Percentiles rank a stretch among this genome's conserved stretches.
Evolutionary conservation across 2,113 vertebrate species (phyloP).

Genomic region (Vimba vimba): DNA sequence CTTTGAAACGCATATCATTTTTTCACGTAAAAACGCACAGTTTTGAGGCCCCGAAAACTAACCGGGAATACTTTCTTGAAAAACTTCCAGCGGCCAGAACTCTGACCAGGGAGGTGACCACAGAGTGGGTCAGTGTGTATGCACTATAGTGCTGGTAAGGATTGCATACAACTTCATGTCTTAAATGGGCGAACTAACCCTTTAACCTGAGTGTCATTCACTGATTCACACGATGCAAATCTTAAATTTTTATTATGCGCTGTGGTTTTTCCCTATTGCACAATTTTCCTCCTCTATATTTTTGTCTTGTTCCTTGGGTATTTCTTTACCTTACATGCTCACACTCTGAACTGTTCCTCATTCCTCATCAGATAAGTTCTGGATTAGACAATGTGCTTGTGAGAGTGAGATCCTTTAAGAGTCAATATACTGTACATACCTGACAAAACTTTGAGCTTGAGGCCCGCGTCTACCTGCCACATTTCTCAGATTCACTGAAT

Average conservation of each 20-base stretch:
- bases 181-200: too few relatives aligned
- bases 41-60: too few relatives aligned
- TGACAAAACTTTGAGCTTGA: background rate
- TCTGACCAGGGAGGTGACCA: too few relatives aligned
- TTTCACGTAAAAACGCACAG: too few relatives aligned
- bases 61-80: too few relatives aligned
- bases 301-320: background rate
- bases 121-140: too few relatives aligned
- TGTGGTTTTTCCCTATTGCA: background rate
- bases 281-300: background rate
- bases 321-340: conserved; percentile 24
- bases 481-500: background rate
- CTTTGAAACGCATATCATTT: too few relatives aligned
- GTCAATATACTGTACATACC: background rate
- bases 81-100: too few relatives aligned
- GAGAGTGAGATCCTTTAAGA: background rate
- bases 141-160: too few relatives aligned
- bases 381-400: background rate
- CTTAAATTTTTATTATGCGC: background rate
- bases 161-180: too few relatives aligned
- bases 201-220: background rate
- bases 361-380: conserved; percentile 6
- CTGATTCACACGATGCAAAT: background rate
- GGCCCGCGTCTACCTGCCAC: background rate
- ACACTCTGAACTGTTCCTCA: background rate